Evolutionary conservation across 2,797 vertebrate genomes (phyloP), one percentile per base, ranked within the genome.

Genomic region (Myotis findleyi): DNA sequence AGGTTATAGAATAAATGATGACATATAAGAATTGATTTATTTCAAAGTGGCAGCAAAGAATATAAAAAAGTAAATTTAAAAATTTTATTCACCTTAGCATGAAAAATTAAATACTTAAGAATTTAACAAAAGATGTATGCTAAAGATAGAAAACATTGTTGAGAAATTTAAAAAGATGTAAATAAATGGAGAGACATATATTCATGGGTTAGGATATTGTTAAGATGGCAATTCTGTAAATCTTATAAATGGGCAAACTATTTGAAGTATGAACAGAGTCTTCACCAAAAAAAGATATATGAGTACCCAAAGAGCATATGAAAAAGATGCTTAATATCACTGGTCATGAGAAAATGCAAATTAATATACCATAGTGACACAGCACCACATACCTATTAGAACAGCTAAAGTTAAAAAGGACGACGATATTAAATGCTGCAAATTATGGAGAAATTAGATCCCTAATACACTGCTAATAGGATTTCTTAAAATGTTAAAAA

Each of bases 11-110:
- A 81, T 59, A 38, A 92, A 77, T 75, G 30, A 44, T 36, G 23
- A 73, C n/a, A 68, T 6, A 77, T 68, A 92, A 93, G 94, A 86
- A 84, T 5, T 44, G 21, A 83, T 17, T 90, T n/a, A 86, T 53
- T 76, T 68, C 47, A 33, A 73, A 80, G 38, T 72, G 33, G 30
- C 8, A 94, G 33, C 21, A 88, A 88, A 83, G 64, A 87, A 83
- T 12, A 7, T 47, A 13, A 84, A 82, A 83, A 82, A 75, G 71
- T 38, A 69, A 80, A 51, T 33, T 64, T 68, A 44, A 55, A 80
- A 93, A 71, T 68, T 72, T n/a, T 16, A 72, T 55, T 66, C 64
- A 93, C 2, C 62, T 30, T 33, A 76, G 17, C 53, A 71, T 44
- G 10, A 83, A 79, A 92, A 87, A 27, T 13, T 75, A 76, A 88